Evolutionary conservation across 1,140 invertebrate genomes (phyloP).

Genomic region (Euglossa dilemma): DNA sequence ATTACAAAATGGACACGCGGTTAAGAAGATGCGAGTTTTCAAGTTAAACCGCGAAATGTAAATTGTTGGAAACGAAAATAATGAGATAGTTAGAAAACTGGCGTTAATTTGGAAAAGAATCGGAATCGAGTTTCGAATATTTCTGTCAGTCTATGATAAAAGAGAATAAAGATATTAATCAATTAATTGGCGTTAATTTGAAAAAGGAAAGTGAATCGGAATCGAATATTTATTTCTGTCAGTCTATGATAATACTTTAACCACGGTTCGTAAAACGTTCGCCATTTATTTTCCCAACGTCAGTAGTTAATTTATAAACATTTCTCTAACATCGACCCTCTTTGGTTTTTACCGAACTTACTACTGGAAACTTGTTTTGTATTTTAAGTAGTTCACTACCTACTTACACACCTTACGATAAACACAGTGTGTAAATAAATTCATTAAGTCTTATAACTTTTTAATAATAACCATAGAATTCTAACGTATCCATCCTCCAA

Average conservation of each 20-base stretch:
- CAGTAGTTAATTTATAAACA: conserved; percentile 16
- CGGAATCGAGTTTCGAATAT: neutral
- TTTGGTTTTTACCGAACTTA: conserved; percentile 51
- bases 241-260: conserved; percentile 18
- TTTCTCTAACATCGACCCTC: conserved; percentile 38
- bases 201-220: neutral
- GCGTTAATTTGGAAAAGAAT: neutral
- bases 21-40: neutral
- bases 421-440: conserved; percentile 29
- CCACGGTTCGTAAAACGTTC: neutral
- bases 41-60: neutral
- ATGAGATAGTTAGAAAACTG: no score
- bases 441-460: conserved; percentile 28
- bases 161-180: neutral
- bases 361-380: conserved; percentile 18
- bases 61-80: neutral
- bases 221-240: conserved; percentile 14
- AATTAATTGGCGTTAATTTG: neutral
- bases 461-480: conserved; percentile 30
- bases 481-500: conserved; percentile 2
- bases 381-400: conserved; percentile 28
- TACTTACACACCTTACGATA: conserved; percentile 39
- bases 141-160: neutral
- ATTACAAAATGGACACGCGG: conserved; percentile 24
- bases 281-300: neutral